Evolutionary conservation across 2,888 invertebrate species (phyloP), one percentile per base, ranked within the genome.

Genomic region (Diogma glabrata): DNA sequence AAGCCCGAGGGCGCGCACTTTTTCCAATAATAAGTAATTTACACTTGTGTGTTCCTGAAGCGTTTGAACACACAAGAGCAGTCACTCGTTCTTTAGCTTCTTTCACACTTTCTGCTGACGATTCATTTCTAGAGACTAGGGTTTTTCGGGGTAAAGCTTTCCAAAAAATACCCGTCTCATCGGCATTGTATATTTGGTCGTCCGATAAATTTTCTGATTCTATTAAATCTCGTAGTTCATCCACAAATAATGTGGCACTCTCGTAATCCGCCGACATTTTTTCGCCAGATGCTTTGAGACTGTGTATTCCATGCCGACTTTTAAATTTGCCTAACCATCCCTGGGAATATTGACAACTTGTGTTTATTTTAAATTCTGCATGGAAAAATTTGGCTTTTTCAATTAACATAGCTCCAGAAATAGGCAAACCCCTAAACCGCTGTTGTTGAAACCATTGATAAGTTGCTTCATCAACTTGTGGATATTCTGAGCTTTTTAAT

Each of bases 101-200:
- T 7, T 36, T 36, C 14, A 36, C 36, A 36, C 36, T 17, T 36
- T 36, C 14, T 36, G 17, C 49, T 17, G 52, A 52, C 46, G 20
- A 28, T 48, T 54, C 52, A 23, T 48, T 43, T n/a, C 24, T 33
- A 28, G 26, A 45, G 40, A 43, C 50, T 19, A 54, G 28, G 24
- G 33, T 51, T 49, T 50, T 45, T 43, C 28, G 43, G 3, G 50
- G 47, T 47, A 51, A 20, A 19, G 22, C 17, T 28, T 47, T 52
- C 50, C 52, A 52, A 47, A 52, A 52, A 14, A 48, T 26, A 5
- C 36, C 48, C 47, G 50, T 53, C 50, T 53, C 45, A 28, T 48
- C 47, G 12, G 30, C 43, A 48, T 50, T 53, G 22, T 53, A 53
- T 23, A 53, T 48, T 48, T 53, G 52, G 3, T 47, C 40, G 14